Conservation (phyloP, 2,113 vertebrate species). For the Pitta sordida region DNA sequence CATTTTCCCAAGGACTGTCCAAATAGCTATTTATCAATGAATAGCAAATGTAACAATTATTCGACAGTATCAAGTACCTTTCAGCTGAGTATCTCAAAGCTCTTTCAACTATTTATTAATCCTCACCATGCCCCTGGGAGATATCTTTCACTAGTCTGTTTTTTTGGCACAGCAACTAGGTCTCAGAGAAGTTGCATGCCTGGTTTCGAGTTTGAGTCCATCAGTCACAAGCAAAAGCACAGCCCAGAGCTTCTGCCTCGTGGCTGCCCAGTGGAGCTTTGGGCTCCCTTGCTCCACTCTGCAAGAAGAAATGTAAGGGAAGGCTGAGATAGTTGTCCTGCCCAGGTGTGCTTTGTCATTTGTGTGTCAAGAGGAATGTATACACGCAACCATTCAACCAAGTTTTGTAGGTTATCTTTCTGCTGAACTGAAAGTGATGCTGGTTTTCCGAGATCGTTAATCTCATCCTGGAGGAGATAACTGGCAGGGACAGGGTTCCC, state of each 20-base stretch:
- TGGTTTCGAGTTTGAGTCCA: neutral
- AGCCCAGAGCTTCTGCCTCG: neutral
- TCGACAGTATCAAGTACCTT: constrained; percentile 34
- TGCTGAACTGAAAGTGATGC: neutral
- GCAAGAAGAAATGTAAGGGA: neutral
- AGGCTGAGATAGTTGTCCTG: neutral
- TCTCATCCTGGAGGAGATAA: neutral
- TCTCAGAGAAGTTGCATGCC: neutral
- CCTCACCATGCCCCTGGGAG: neutral
- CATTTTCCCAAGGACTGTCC: constrained; percentile 23
- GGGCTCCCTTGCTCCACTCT: neutral
- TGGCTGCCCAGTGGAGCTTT: neutral
- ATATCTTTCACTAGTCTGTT: neutral
- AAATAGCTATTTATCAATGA: constrained; percentile 29
- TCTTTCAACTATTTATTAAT: constrained; percentile 14
- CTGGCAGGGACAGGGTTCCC: neutral
- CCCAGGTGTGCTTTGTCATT: neutral
- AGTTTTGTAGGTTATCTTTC: neutral
- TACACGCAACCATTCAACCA: neutral
- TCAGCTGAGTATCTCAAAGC: constrained; percentile 15
- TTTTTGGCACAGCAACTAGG: neutral
- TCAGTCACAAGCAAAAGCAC: neutral
- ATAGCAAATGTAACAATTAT: constrained; percentile 9
- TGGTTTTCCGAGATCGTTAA: neutral
- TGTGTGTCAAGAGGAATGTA: neutral